These are phyloP conservation scores for Silurus meridionalis DNA, from an alignment of 2,113 vertebrate genomes.

Conservation along the genomic window DNA sequence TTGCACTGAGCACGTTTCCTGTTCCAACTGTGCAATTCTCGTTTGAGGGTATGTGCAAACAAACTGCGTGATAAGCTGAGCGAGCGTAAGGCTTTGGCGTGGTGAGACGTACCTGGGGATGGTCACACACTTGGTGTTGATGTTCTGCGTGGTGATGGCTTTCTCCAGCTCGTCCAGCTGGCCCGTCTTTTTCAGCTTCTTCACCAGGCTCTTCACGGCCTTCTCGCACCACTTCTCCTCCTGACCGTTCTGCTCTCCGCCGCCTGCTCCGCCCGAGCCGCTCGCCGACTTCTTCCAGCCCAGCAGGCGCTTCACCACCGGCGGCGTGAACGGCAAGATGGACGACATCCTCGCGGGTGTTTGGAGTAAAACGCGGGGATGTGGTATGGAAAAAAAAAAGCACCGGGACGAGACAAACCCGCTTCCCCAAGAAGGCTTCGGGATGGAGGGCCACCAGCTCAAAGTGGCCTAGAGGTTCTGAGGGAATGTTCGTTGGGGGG, in stretches of 20 bases:
- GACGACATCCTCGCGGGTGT: constrained; percentile 82
- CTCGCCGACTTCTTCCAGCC: constrained; percentile 95
- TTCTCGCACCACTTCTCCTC: constrained; percentile 99
- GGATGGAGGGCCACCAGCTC: constrained; percentile 42
- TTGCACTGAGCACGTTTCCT: neutral
- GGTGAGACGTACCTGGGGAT: constrained; percentile 87
- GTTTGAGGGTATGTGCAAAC: constrained; percentile 22
- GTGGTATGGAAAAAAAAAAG: constrained; percentile 24
- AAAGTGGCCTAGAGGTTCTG: constrained; percentile 17
- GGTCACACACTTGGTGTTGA: constrained; percentile 97
- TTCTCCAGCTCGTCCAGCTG: constrained; percentile 98
- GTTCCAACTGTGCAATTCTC: neutral
- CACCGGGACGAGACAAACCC: constrained; percentile 27
- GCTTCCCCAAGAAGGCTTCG: constrained; percentile 30
- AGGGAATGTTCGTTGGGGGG: constrained; percentile 23
- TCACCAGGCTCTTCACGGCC: constrained; percentile 96
- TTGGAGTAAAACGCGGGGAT: constrained; percentile 26
- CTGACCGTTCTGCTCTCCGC: constrained; percentile 91
- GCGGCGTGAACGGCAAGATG: constrained; percentile 96
- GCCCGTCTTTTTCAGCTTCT: constrained; percentile 98
- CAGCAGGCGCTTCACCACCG: constrained; percentile 94
- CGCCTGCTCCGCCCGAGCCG: constrained; percentile 79
- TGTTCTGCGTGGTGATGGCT: constrained; percentile 95
- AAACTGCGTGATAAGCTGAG: constrained; percentile 37
- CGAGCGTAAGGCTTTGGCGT: constrained; percentile 6